Conservation (phyloP, 35 echinoderm and acorn worm species). For the Acanthaster planci region DNA sequence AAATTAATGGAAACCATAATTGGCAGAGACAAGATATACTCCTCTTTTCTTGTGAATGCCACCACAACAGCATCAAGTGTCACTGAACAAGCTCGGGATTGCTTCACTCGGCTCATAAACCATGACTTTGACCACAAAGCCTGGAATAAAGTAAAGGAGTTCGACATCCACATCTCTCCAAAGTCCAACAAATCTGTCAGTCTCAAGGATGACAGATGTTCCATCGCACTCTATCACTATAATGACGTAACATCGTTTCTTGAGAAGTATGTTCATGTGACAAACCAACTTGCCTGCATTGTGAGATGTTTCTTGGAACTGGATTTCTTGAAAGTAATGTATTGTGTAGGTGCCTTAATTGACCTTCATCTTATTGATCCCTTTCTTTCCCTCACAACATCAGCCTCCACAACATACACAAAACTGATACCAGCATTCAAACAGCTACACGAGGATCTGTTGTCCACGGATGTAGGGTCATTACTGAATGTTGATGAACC, state of each 20-base stretch:
- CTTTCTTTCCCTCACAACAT: not conserved
- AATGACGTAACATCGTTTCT: not conserved
- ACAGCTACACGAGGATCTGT: not conserved
- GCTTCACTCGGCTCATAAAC: not conserved
- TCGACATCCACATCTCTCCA: conserved; percentile 16
- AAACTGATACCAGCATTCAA: not conserved
- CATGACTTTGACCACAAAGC: conserved; percentile 2
- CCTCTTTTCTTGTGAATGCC: conserved; percentile 16
- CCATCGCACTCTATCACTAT: not conserved
- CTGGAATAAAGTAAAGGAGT: conserved; percentile 31
- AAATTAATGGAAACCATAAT: conserved; percentile 23
- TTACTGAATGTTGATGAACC: no score
- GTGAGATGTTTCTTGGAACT: conserved; percentile 1
- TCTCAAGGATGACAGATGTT: conserved; percentile 27
- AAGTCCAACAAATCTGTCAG: conserved; percentile 26
- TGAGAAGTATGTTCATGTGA: not conserved
- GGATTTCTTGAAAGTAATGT: conserved; percentile 3
- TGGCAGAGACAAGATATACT: conserved; percentile 11
- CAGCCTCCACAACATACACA: not conserved
- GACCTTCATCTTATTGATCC: no score
- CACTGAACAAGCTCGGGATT: conserved; percentile 21
- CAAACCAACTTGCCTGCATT: not conserved
- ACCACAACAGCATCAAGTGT: conserved; percentile 12
- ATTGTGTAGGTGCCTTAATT: not conserved
- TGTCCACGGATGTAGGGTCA: no score